Evolutionary conservation across 2,113 vertebrate genomes (phyloP), one percentile per base, ranked within the genome.

Genomic region (Mus spicilegus): DNA sequence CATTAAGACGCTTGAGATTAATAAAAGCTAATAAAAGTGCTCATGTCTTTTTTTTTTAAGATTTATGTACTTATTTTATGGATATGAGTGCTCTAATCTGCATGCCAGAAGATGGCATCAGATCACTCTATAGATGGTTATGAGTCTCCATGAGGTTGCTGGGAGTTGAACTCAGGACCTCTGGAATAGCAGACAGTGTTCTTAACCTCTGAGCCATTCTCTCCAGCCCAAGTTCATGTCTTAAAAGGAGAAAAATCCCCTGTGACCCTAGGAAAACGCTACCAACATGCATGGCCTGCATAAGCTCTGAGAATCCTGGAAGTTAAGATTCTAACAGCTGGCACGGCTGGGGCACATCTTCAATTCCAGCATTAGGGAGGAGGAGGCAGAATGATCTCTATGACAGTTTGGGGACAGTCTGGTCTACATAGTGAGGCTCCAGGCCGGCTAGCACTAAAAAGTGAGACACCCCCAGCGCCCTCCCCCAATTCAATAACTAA

Each of bases 1-100:
- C 84, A 90, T 78, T 95, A 81, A 46, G 75, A 56, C 73, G n/a
- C 30, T 67, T 85, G 46, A 87, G 96, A 95, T 65, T 65, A 49
- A 75, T 81, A 46, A 19, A 93, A 91, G 36, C 36, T 87, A 69
- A 73, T 87, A 54, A 80, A 76, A 88, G 93, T 8, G 10, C 36
- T 89, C 51, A 56, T 20, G 19, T 54, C 22, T 63, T 63, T 26
- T 63, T 22, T 63, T 61, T 61, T 20, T 19, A 63, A 63, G 24
- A 63, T 63, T 26, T 63, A 63, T 63, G 24, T 26, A 63, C 20
- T 63, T 63, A 63, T 63, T 63, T 63, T 63, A 63, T 26, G 24
- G 61, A 63, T 63, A 63, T 26, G 61, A 63, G 61, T 63, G 22
- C 22, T 63, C 22, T 63, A 63, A 63, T 63, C 22, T 63, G 61